These are phyloP conservation scores for Suncus etruscus DNA, from an alignment of 2,113 vertebrate species.

Conservation along the genomic window DNA sequence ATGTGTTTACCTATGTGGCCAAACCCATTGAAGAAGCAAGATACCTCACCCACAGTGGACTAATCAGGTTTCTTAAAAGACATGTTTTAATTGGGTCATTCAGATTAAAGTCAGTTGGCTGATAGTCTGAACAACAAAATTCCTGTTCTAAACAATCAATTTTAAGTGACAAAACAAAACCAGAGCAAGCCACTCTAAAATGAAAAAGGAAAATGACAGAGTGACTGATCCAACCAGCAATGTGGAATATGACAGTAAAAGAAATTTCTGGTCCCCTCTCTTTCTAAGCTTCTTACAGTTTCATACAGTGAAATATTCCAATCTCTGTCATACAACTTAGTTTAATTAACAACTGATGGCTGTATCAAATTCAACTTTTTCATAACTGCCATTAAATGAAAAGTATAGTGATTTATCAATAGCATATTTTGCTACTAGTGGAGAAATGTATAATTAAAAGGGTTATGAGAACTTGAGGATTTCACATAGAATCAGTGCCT, in stretches of 20 bases:
- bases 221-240: background rate
- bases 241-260: background rate
- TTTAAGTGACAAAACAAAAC: background rate
- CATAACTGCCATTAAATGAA: background rate
- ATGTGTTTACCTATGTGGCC: background rate
- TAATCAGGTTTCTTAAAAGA: background rate
- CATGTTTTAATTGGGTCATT: background rate
- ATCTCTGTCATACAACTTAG: background rate
- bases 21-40: background rate
- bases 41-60: background rate
- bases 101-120: background rate
- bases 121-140: background rate
- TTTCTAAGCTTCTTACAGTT: background rate
- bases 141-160: background rate
- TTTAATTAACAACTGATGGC: background rate
- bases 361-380: background rate
- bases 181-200: background rate
- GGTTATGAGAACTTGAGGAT: background rate
- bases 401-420: background rate
- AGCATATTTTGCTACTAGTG: background rate
- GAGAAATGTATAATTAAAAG: background rate
- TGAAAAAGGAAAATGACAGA: background rate
- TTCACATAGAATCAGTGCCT: background rate
- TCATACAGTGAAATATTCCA: background rate
- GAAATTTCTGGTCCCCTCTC: background rate